phyloP scores from a whole-genome alignment of 1,140 invertebrate genomes.

The Procambarus virginalis region DNA sequence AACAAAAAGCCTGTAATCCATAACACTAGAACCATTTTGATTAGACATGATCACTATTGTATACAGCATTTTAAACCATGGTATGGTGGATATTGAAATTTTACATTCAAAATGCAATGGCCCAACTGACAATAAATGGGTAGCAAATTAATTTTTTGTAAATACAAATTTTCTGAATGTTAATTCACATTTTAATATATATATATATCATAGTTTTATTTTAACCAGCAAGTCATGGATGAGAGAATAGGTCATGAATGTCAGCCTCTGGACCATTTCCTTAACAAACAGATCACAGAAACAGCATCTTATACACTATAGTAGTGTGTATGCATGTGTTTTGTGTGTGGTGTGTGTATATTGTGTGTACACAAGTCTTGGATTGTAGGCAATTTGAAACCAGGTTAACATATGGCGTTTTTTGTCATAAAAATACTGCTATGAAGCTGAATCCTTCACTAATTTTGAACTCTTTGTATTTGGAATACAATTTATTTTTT shows the following conservation, averaged over 20 bases:
- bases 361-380: background rate
- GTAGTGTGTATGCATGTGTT: background rate
- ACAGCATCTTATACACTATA: conserved; percentile 37
- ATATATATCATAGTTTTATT: background rate
- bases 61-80: background rate
- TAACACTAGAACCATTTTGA: background rate
- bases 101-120: background rate
- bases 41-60: background rate
- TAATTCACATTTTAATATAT: background rate
- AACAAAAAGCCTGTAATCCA: background rate
- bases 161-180: background rate
- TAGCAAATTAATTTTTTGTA: background rate
- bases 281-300: conserved; percentile 52
- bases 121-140: background rate
- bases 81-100: no score
- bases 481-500: background rate
- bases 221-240: background rate
- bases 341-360: no score
- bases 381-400: background rate
- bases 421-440: conserved; percentile 3
- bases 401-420: background rate
- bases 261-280: conserved; percentile 11
- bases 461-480: background rate
- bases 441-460: background rate
- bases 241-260: background rate